Evolutionary conservation across 37 sponge, comb jelly and placozoan species (phyloP), one percentile per base, ranked within the genome.

Genomic region (Tethya wilhelma): DNA sequence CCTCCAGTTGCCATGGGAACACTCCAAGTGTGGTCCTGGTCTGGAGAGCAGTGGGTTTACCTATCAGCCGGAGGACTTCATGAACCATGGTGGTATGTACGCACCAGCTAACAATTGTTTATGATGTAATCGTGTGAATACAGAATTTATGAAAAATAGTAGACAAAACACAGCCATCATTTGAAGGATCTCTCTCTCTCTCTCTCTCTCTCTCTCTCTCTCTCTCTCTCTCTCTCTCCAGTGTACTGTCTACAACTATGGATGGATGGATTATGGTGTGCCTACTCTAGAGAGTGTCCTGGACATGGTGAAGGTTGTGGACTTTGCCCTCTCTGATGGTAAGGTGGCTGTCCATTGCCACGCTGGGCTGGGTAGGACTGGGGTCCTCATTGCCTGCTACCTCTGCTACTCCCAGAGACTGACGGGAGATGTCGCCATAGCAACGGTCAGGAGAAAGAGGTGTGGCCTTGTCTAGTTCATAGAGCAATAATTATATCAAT

Each of bases 321-420:
- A 77, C 71, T 98, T 96, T 82, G 91, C 99, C 1, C 72, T 93
- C 44, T 49, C 53, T 4, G 64, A 79, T 25, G 96, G 96, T 11
- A 91, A 79, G 67, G 96, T 88, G 0, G 97, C 97, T 9, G 78
- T 96, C 17, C 97, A 96, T 59, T 96, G 97, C 67, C 97, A 96
- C 44, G 97, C 97, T 26, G 97, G 97, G 0, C 79, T 96, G 78
- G 95, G 95, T 59, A 78, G 99, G 26, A 98, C 99, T n/a, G 99
- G 99, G 12, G 86, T 89, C 14, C 89, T 98, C 38, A 96, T 98
- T 32, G 99, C 99, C 0, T 96, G 96, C 83, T 91, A 93, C 77
- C 77, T 98, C 17, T 69, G 91, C 53, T 98, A 86, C 78, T 79
- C 89, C 37, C 66, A 80, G 43, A 82, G 93, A 57, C 57, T 91